Conservation (phyloP, 2,113 vertebrate species). For the Psilopogon haemacephalus region DNA sequence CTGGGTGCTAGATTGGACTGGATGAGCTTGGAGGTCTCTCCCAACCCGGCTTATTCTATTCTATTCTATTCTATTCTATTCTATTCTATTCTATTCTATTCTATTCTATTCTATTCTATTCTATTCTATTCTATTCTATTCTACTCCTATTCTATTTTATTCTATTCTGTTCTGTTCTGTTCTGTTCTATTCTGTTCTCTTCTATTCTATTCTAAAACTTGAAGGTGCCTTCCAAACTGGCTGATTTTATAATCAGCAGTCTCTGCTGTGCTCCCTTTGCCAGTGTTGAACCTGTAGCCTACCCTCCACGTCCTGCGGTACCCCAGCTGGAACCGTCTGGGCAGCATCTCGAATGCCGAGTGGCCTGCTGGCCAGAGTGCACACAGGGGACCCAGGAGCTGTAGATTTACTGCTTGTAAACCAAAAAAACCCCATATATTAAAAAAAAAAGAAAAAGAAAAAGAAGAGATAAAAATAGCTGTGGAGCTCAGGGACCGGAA, state of each 20-base stretch:
- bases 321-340: background rate
- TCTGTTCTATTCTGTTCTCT: too few relatives aligned
- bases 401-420: slow-evolving; percentile 72
- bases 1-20: too few relatives aligned
- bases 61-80: too few relatives aligned
- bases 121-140: too few relatives aligned
- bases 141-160: too few relatives aligned
- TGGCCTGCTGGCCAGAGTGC: slow-evolving; percentile 54
- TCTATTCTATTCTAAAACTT: too few relatives aligned
- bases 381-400: slow-evolving; percentile 30
- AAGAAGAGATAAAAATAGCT: slow-evolving; percentile 73
- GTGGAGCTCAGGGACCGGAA: slow-evolving; percentile 58
- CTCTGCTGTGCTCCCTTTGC: background rate
- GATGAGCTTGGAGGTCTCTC: too few relatives aligned
- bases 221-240: too few relatives aligned
- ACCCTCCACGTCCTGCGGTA: background rate
- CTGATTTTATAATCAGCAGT: background rate
- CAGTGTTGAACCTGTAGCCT: background rate
- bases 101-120: too few relatives aligned
- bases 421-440: slow-evolving; percentile 66
- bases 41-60: too few relatives aligned
- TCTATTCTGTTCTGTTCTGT: too few relatives aligned
- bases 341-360: slow-evolving; percentile 45
- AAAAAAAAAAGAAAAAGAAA: slow-evolving; percentile 35
- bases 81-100: too few relatives aligned